Evolutionary conservation across 64 coral and sea anemone genomes (phyloP), one percentile per base, ranked within the genome.

Genomic region (Dendronephthya gigantea): DNA sequence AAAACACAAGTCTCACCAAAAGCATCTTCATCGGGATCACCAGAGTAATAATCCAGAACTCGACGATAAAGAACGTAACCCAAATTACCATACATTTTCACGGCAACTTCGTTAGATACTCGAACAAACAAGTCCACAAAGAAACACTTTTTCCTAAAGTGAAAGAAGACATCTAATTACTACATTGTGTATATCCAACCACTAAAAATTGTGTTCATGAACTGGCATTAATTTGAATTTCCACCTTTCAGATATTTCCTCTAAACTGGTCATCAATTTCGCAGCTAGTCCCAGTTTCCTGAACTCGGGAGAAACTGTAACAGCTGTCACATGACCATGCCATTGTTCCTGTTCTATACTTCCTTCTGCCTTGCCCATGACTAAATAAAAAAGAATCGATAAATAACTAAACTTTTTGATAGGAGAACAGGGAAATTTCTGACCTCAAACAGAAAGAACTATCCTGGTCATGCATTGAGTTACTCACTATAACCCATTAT

Each of bases 341-440:
- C 95, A 98, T 31, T 93, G 69, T 39, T 98, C 95, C 55, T 93
- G 91, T 22, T 87, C 70, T 0, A 87, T 90, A 76, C 65, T 92
- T 37, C 95, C 95, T 84, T 98, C 95, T 41, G 95, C 95, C 86
- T 98, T 98, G n/a, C 95, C 95, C 95, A 98, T 98, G 32, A 98
- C 95, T 98, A 50, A 51, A 15, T 23, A 85, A 36, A n/a, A n/a
- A n/a, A n/a, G n/a, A n/a, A n/a, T n/a, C n/a, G n/a, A n/a, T n/a
- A n/a, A n/a, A n/a, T n/a, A n/a, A n/a, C n/a, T n/a, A n/a, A n/a
- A n/a, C n/a, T n/a, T n/a, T n/a, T n/a, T n/a, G n/a, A n/a, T n/a
- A n/a, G n/a, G n/a, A n/a, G n/a, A n/a, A n/a, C n/a, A n/a, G n/a
- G n/a, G n/a, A n/a, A n/a, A n/a, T n/a, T n/a, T n/a, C n/a, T n/a